A percentile compares a stretch with the other conserved stretches of the same genome.
phyloP scores from a whole-genome alignment of 1,140 invertebrate species.

The Drosophila funebris region DNA sequence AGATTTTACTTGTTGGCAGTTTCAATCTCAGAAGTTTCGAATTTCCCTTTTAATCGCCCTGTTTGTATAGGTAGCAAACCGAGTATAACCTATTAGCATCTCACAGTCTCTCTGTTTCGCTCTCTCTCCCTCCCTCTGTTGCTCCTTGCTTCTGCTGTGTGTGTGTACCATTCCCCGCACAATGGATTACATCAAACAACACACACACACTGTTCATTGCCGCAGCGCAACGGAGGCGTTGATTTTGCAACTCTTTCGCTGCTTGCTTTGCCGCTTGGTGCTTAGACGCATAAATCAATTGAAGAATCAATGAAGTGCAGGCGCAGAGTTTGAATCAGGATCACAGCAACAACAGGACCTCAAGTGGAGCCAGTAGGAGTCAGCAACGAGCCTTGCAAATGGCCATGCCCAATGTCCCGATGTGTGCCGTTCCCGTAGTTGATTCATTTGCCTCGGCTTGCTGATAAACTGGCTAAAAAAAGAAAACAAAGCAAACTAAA shows the following conservation, averaged over 20 bases:
- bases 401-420: constrained; percentile 5
- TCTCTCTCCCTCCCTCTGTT: not conserved
- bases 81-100: too few relatives aligned
- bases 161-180: constrained; percentile 6
- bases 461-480: constrained; percentile 49
- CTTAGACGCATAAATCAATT: constrained; percentile 64
- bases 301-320: constrained; percentile 64
- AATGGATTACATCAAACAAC: constrained; percentile 36
- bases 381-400: constrained; percentile 43
- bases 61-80: not conserved
- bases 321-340: constrained; percentile 26
- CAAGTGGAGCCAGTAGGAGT: not conserved
- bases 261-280: constrained; percentile 12
- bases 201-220: constrained; percentile 22
- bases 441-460: constrained; percentile 43
- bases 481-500: too few relatives aligned
- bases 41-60: too few relatives aligned
- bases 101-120: not conserved
- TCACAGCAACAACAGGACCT: not conserved
- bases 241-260: constrained; percentile 29
- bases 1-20: too few relatives aligned
- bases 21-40: too few relatives aligned
- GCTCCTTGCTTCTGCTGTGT: not conserved
- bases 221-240: constrained; percentile 38
- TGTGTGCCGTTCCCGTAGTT: constrained; percentile 13